Conservation (phyloP, 2,113 vertebrate genomes). For the Corythornis madagascariensis region DNA sequence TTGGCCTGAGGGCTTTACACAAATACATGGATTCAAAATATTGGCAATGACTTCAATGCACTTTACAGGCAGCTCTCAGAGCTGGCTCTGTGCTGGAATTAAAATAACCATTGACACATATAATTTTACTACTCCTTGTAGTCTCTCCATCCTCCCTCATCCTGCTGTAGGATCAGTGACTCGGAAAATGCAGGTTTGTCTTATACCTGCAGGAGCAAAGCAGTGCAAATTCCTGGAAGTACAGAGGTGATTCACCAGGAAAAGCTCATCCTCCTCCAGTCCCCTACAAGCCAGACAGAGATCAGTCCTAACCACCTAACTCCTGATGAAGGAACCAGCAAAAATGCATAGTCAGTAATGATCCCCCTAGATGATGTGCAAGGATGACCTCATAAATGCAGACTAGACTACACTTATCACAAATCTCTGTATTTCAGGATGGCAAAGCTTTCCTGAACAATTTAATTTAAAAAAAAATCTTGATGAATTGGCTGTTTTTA, state of each 20-base stretch:
- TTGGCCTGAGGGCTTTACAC: background rate
- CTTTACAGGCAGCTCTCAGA: background rate
- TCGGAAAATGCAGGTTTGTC: fast-evolving
- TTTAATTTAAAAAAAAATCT: background rate
- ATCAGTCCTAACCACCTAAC: background rate
- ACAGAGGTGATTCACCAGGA: background rate
- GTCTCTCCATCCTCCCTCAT: background rate
- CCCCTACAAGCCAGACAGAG: background rate
- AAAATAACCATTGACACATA: background rate
- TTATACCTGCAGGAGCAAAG: background rate
- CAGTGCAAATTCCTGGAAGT: background rate
- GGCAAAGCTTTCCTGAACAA: background rate
- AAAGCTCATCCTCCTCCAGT: background rate
- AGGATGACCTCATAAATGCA: background rate
- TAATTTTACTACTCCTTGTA: background rate
- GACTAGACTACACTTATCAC: fast-evolving
- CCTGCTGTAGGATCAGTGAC: background rate
- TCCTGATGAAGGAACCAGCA: background rate
- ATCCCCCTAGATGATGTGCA: background rate
- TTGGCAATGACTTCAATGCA: background rate
- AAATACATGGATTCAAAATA: background rate
- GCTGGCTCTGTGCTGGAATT: background rate
- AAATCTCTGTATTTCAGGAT: background rate
- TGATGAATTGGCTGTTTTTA: background rate
- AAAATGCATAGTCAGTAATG: background rate